phyloP scores from a whole-genome alignment of 2,113 vertebrate genomes.

The Protobothrops flavoviridis region DNA sequence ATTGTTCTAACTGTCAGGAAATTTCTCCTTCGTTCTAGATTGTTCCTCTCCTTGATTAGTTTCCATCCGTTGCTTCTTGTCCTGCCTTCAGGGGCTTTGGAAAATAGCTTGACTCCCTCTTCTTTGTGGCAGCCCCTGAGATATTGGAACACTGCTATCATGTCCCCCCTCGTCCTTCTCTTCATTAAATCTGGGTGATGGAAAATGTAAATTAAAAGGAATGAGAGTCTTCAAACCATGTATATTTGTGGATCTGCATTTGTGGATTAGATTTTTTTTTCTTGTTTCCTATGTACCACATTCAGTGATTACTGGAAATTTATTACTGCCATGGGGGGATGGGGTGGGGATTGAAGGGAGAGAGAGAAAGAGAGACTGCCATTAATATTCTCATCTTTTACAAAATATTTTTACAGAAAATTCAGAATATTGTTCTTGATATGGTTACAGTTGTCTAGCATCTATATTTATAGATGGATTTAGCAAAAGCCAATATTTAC shows the following conservation, averaged over 20 bases:
- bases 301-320: not conserved
- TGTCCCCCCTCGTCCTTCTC: no score
- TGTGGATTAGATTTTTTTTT: not conserved
- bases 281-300: not conserved
- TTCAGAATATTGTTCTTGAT: constrained; percentile 3
- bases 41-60: no score
- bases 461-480: constrained; percentile 12
- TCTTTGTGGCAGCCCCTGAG: no score
- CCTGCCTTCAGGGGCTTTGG: no score
- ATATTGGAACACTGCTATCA: no score
- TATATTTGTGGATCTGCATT: not conserved
- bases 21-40: no score
- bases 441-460: not conserved
- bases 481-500: constrained; percentile 17
- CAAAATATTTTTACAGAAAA: not conserved
- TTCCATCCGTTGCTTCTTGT: no score
- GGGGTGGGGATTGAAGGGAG: not conserved
- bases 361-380: not conserved
- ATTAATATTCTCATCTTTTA: constrained; percentile 8
- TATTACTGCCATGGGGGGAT: not conserved
- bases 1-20: no score
- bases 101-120: no score
- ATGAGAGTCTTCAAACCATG: not conserved
- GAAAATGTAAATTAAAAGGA: not conserved
- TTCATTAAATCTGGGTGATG: not conserved